Percentiles rank a stretch among this genome's conserved stretches.
Evolutionary conservation across 2,888 invertebrate genomes (phyloP).

Genomic region (Tridacna crocea): DNA sequence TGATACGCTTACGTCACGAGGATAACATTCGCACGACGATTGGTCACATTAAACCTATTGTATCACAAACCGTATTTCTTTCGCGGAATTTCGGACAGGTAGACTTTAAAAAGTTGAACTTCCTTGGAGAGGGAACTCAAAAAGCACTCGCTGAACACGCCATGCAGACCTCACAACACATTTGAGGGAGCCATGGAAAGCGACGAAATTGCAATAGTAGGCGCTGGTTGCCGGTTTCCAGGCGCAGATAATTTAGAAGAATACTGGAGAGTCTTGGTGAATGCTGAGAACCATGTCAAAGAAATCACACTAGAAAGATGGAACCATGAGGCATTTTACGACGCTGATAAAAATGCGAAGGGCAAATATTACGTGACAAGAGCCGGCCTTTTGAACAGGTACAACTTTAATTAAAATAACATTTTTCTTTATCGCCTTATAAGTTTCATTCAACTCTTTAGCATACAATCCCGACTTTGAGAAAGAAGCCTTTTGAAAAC

Average conservation of each 20-base stretch:
- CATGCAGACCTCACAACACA: too few relatives aligned
- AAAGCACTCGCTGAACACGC: too few relatives aligned
- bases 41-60: too few relatives aligned
- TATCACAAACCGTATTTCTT: too few relatives aligned
- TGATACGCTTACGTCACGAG: too few relatives aligned
- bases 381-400: constrained; percentile 68
- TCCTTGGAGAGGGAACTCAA: too few relatives aligned
- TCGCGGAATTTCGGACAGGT: not conserved
- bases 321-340: constrained; percentile 65
- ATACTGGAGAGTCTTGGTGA: constrained; percentile 67
- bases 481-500: too few relatives aligned
- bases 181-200: constrained; percentile 8
- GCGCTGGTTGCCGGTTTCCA: constrained; percentile 69
- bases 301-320: constrained; percentile 69
- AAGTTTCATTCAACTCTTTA: too few relatives aligned
- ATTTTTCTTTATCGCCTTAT: too few relatives aligned
- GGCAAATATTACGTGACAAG: constrained; percentile 65
- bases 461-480: too few relatives aligned
- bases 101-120: too few relatives aligned
- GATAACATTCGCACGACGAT: too few relatives aligned
- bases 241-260: constrained; percentile 70
- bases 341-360: constrained; percentile 57
- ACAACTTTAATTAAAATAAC: not conserved
- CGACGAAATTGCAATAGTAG: constrained; percentile 67
- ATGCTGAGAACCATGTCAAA: constrained; percentile 72